These are phyloP conservation scores for Phalanger gymnotis DNA, from an alignment of 2,797 vertebrate species.

Conservation along the genomic window DNA sequence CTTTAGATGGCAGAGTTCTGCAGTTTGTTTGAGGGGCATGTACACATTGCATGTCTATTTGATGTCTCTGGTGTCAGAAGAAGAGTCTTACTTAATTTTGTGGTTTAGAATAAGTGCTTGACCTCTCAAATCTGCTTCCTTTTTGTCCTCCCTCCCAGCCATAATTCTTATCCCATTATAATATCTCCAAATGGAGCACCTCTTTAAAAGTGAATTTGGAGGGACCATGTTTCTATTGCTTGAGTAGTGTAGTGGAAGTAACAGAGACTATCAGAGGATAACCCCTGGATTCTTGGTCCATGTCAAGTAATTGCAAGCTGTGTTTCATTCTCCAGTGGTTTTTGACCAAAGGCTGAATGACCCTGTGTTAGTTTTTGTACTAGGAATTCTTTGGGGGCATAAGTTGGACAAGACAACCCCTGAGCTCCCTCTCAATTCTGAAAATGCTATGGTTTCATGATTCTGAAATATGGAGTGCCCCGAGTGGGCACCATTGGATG, in stretches of 20 bases:
- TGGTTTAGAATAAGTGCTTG: not conserved
- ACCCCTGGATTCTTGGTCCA: not conserved
- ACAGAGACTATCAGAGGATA: not conserved
- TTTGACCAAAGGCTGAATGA: not conserved
- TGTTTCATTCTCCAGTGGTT: not conserved
- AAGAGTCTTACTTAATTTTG: not conserved
- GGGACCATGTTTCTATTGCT: not conserved
- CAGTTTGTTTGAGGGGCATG: not conserved
- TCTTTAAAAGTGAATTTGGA: not conserved
- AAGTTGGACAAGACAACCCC: not conserved
- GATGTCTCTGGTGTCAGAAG: not conserved
- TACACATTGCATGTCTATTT: not conserved
- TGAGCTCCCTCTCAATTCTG: not conserved
- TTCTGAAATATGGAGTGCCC: not conserved
- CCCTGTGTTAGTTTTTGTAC: not conserved
- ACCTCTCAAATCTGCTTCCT: not conserved
- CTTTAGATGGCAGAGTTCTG: not conserved
- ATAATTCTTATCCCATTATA: not conserved
- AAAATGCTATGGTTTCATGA: not conserved
- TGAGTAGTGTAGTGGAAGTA: not conserved
- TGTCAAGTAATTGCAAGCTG: not conserved
- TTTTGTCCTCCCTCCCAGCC: not conserved
- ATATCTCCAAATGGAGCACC: not conserved
- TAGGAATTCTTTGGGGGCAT: not conserved
- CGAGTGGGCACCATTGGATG: not conserved